phyloP scores from a whole-genome alignment of 2,113 vertebrate genomes.

The Gallinago undulata region DNA sequence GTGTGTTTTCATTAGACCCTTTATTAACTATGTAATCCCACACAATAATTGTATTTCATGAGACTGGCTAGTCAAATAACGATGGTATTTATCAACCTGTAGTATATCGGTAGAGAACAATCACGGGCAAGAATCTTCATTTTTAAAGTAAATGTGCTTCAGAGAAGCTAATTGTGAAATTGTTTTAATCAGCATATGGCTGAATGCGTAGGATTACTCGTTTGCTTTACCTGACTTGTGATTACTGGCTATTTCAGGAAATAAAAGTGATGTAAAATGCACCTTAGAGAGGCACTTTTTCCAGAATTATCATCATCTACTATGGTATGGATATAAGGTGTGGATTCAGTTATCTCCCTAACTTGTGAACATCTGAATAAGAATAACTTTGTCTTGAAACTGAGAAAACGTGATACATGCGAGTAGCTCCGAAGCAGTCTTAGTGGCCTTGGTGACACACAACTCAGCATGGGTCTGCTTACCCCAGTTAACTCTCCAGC shows the following conservation, averaged over 20 bases:
- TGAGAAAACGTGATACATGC: not conserved
- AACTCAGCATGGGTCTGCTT: not conserved
- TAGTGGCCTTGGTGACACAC: not conserved
- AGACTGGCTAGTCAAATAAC: slow-evolving; percentile 6
- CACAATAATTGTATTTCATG: slow-evolving; percentile 22
- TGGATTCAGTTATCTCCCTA: not conserved
- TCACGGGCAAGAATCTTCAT: not conserved
- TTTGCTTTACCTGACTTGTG: not conserved
- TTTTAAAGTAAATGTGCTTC: not conserved
- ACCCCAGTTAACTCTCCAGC: not conserved
- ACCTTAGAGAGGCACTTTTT: not conserved
- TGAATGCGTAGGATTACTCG: not conserved
- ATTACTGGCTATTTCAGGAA: not conserved
- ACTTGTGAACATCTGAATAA: not conserved
- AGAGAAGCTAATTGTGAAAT: slow-evolving; percentile 10
- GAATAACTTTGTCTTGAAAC: not conserved
- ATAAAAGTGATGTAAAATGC: not conserved
- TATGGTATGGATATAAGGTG: not conserved
- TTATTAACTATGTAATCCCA: slow-evolving; percentile 41
- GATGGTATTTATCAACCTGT: slow-evolving; percentile 24
- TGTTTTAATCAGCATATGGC: not conserved
- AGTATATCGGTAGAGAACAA: not conserved
- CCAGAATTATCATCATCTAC: not conserved
- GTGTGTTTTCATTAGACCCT: not conserved
- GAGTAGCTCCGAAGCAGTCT: not conserved